Conservation (phyloP, 2,113 vertebrate species). For the Podiceps cristatus region DNA sequence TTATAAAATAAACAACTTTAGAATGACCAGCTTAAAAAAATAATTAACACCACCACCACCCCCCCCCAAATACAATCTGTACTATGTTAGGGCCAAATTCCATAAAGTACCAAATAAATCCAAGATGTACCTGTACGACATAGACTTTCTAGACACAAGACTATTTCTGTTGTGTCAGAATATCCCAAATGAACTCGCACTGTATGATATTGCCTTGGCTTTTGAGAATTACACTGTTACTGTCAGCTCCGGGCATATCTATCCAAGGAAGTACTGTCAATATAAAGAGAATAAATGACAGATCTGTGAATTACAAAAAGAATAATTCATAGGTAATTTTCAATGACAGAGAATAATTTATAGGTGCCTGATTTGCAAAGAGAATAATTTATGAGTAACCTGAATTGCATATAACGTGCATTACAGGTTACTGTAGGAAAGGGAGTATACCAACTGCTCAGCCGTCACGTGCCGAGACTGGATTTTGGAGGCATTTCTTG, state of each 20-base stretch:
- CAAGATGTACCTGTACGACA: not conserved
- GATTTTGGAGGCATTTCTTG: not conserved
- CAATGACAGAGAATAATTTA: conserved; percentile 34
- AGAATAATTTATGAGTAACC: conserved; percentile 25
- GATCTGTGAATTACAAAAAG: conserved; percentile 23
- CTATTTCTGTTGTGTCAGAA: not conserved
- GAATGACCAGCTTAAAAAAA: not conserved
- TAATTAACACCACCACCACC: no score
- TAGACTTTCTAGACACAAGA: not conserved
- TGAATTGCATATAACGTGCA: not conserved
- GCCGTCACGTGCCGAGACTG: rapidly evolving
- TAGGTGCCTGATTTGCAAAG: not conserved
- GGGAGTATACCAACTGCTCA: not conserved
- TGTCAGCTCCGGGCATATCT: not conserved
- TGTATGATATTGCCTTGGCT: not conserved
- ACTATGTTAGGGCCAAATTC: not conserved
- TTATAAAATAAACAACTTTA: not conserved
- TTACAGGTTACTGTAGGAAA: not conserved
- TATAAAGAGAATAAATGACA: conserved; percentile 15
- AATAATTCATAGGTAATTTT: conserved; percentile 57
- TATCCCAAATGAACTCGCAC: not conserved
- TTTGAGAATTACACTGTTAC: not conserved
- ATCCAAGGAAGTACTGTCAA: not conserved
- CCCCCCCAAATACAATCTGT: not conserved
- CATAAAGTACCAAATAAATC: not conserved